Evolutionary conservation across 1,140 invertebrate species (phyloP).

Genomic region (Galleria mellonella): DNA sequence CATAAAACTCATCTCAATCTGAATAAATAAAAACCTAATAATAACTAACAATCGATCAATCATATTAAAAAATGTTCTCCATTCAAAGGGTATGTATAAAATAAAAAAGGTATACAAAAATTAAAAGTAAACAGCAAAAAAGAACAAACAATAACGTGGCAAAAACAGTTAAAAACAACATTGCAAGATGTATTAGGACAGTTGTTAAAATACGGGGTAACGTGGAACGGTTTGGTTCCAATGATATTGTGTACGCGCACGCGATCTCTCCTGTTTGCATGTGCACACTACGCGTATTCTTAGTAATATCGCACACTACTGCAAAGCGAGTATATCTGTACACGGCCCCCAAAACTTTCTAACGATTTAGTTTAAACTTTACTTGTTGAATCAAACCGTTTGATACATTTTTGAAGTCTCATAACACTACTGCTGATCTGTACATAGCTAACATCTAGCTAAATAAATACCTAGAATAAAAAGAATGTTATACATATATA

Average conservation of each 20-base stretch:
- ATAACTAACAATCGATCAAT: neutral
- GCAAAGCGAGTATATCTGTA: slow-evolving; percentile 19
- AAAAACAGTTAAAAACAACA: slow-evolving; percentile 73
- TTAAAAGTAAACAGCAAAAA: slow-evolving; percentile 69
- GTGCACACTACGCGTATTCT: slow-evolving; percentile 19
- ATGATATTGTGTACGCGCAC: slow-evolving; percentile 44
- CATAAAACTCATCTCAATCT: neutral
- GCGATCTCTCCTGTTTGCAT: slow-evolving; percentile 56
- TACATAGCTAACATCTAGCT: too few species aligned
- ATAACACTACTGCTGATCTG: too few species aligned
- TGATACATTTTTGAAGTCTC: too few species aligned
- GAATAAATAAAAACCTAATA: neutral
- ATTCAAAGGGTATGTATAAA: slow-evolving; percentile 1
- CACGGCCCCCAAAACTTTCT: too few species aligned
- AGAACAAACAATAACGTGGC: slow-evolving; percentile 64
- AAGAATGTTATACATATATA: too few species aligned
- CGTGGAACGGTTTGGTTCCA: slow-evolving; percentile 11
- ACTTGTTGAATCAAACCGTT: too few species aligned
- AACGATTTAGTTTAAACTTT: too few species aligned
- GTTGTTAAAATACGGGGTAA: slow-evolving; percentile 73
- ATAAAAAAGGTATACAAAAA: slow-evolving; percentile 52
- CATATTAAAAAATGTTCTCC: neutral
- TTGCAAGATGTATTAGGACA: slow-evolving; percentile 73
- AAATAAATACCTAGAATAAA: too few species aligned
- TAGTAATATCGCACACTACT: too few species aligned